These are phyloP conservation scores for Microdon myrmicae DNA, from an alignment of 2,888 invertebrate species.

Conservation along the genomic window DNA sequence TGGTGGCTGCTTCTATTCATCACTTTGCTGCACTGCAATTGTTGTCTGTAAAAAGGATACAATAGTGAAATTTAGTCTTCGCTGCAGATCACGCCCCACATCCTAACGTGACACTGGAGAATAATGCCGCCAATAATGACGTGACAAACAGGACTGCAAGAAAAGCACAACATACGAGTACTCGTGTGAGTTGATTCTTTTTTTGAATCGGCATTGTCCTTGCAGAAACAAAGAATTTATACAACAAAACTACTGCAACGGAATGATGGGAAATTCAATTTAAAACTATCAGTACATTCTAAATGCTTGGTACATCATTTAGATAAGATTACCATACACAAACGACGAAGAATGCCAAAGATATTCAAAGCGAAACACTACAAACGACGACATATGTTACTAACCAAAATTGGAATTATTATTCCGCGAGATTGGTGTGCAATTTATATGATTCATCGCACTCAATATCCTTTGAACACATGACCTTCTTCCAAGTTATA, in stretches of 20 bases:
- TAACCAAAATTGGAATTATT: constrained; percentile 1
- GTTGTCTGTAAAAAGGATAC: constrained; percentile 51
- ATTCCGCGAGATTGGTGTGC: constrained; percentile 20
- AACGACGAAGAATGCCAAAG: too few relatives aligned
- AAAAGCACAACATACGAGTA: constrained; percentile 3
- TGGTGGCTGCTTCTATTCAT: constrained; percentile 39
- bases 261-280: constrained; percentile 39
- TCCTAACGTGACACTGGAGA: constrained; percentile 30
- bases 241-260: constrained; percentile 29
- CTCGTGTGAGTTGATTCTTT: constrained; percentile 13
- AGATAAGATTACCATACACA: too few relatives aligned
- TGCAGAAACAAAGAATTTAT: constrained; percentile 23
- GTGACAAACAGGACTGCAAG: background rate
- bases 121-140: constrained; percentile 32
- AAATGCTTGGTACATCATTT: too few relatives aligned
- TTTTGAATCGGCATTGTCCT: constrained; percentile 19
- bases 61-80: constrained; percentile 51
- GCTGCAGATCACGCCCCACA: constrained; percentile 47
- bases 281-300: constrained; percentile 45
- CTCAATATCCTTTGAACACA: constrained; percentile 45
- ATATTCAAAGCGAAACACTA: too few relatives aligned
- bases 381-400: too few relatives aligned
- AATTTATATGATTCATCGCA: constrained; percentile 48
- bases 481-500: background rate
- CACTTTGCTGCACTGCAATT: constrained; percentile 38